Percentiles rank a stretch among this genome's conserved stretches.
Conservation (phyloP, 2,888 invertebrate species). For the Apamea sordens region DNA sequence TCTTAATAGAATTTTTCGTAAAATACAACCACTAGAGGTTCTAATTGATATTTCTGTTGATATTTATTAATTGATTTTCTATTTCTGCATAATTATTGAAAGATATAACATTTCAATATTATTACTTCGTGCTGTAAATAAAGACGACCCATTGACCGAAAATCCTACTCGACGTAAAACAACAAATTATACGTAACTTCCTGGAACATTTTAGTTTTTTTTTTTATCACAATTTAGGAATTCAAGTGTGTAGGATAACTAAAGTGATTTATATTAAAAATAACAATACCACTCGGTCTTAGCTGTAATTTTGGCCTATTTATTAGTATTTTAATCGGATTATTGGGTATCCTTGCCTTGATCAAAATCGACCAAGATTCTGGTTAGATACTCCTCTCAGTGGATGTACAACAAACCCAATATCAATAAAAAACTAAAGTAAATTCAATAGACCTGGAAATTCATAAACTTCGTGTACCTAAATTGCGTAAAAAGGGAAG, state of each 20-base stretch:
- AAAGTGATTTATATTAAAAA: not conserved
- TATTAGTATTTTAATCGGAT: not conserved
- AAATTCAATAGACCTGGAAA: rapidly evolving
- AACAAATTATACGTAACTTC: constrained; percentile 3
- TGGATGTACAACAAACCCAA: not conserved
- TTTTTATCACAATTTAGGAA: not conserved
- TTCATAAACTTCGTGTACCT: not conserved
- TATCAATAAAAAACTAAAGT: not conserved
- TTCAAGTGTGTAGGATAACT: not conserved
- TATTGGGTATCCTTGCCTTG: not conserved
- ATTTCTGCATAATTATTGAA: not conserved
- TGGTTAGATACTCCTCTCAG: not conserved
- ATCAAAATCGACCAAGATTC: not conserved
- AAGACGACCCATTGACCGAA: too few species aligned
- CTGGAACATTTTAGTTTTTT: not conserved
- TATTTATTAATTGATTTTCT: too few species aligned
- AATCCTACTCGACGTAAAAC: too few species aligned
- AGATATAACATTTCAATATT: too few species aligned
- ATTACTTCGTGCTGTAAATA: not conserved
- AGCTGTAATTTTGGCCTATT: too few species aligned
- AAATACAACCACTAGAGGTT: not conserved
- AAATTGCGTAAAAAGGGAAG: not conserved
- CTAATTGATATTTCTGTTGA: not conserved
- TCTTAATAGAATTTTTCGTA: not conserved
- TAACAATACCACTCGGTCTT: not conserved